Evolutionary conservation across 2,888 invertebrate species (phyloP), one percentile per base, ranked within the genome.

Genomic region (Eudemis profundana): DNA sequence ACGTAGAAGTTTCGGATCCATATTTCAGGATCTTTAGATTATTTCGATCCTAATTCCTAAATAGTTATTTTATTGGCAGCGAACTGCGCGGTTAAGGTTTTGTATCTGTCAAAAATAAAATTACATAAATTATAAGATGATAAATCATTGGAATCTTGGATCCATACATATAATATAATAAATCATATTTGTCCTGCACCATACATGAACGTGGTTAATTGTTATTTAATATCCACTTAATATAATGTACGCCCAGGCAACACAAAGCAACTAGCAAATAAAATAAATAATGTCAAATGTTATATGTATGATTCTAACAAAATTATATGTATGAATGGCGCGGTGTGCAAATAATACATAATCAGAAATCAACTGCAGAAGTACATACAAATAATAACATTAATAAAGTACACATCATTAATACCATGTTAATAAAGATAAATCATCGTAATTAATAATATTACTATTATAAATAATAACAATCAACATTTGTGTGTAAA

Each of bases 331-430:
- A 87, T 85, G 84, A 72, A 84, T 84, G 86, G 78, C 72, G 82
- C 86, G 89, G 75, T 78, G 87, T 86, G 90, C 90, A 90, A 90
- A 89, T 84, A 78, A 90, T 87, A 87, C 69, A 83, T 83, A 85
- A 85, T 73, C 71, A 72, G 66, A 74, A 68, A 73, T 71, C 73
- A 73, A 72, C 74, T 78, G 78, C 72, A 74, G 74, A 71, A 67
- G 68, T 78, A 83, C 76, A 82, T 79, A 81, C 70, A 73, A 77
- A 73, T 75, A 74, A 77, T 75, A 72, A 65, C 47, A 42, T 66
- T 75, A 74, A 77, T 75, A 73, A 65, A 49, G 47, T 66, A 59
- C 67, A 57, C 59, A 66, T 60, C 63, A 68, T 64, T 67, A 62
- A 57, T 69, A 67, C 17, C 46, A 60, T 21, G 53, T 60, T 53